These are phyloP conservation scores for Indicator indicator DNA, from an alignment of 2,113 vertebrate genomes.

Conservation along the genomic window DNA sequence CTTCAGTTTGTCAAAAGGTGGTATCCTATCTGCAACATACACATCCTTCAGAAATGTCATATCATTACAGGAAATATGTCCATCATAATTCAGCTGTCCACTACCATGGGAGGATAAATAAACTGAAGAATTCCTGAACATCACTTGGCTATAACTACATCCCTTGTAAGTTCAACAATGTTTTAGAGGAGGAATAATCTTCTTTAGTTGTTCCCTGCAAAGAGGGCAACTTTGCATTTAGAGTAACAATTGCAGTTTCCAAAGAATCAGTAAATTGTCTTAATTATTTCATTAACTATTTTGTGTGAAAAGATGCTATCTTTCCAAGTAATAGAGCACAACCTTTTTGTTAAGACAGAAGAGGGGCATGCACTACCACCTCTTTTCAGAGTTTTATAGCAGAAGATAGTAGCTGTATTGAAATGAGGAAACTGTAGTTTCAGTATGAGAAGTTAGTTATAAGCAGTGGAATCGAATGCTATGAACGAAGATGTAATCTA, in stretches of 20 bases:
- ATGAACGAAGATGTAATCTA: neutral
- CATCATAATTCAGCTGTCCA: neutral
- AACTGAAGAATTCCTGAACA: neutral
- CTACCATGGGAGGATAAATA: neutral
- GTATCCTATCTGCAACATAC: neutral
- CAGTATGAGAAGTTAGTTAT: neutral
- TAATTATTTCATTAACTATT: neutral
- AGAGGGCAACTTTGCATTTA: neutral
- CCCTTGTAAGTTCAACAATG: neutral
- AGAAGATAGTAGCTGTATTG: neutral
- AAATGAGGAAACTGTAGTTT: neutral
- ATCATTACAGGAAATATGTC: neutral
- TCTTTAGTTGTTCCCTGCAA: neutral
- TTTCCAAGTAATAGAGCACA: neutral
- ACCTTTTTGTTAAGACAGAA: neutral
- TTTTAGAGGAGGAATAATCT: neutral
- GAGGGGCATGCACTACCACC: rapidly evolving
- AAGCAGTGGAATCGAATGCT: neutral
- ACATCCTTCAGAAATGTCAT: neutral
- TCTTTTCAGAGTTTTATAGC: neutral
- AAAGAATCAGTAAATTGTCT: neutral
- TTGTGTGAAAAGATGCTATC: neutral
- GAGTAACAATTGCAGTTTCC: neutral
- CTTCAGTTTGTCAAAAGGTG: neutral
- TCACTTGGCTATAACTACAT: neutral